Percentiles rank a stretch among this genome's conserved stretches.
Conservation (phyloP, 2,113 vertebrate genomes). For the Uropsilus gracilis region DNA sequence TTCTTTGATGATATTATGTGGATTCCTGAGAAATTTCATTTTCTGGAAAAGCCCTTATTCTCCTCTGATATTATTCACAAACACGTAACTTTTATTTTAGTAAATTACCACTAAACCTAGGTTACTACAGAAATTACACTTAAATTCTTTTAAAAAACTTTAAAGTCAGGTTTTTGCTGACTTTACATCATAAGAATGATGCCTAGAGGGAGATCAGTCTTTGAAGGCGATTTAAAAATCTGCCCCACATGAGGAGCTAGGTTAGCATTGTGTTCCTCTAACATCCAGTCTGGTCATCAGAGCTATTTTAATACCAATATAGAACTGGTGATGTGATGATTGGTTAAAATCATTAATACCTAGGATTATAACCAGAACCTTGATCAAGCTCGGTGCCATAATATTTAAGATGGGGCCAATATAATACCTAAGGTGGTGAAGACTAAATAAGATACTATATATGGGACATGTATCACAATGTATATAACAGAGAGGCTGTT, state of each 20-base stretch:
- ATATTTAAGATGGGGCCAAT: constrained; percentile 22
- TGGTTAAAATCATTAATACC: constrained; percentile 42
- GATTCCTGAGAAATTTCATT: background rate
- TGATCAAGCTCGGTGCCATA: background rate
- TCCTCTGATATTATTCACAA: constrained; percentile 51
- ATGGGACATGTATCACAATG: background rate
- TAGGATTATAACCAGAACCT: background rate
- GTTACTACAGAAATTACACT: constrained; percentile 45
- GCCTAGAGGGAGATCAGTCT: background rate
- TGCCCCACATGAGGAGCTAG: constrained; percentile 32
- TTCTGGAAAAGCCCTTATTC: constrained; percentile 17
- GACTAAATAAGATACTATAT: constrained; percentile 23
- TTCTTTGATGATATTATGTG: constrained; percentile 21
- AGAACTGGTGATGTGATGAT: background rate
- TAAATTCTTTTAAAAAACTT: constrained; percentile 50
- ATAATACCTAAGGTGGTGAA: background rate
- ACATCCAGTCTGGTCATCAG: background rate
- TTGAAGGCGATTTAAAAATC: constrained; percentile 32
- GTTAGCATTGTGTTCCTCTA: background rate
- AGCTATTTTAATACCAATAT: constrained; percentile 54
- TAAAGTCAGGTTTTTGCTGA: too few relatives aligned
- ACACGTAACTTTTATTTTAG: constrained; percentile 26
- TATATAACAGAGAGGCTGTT: background rate
- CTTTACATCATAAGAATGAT: background rate
- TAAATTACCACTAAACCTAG: constrained; percentile 28